Conservation (phyloP, 2,797 vertebrate species). For the Capromys pilorides region DNA sequence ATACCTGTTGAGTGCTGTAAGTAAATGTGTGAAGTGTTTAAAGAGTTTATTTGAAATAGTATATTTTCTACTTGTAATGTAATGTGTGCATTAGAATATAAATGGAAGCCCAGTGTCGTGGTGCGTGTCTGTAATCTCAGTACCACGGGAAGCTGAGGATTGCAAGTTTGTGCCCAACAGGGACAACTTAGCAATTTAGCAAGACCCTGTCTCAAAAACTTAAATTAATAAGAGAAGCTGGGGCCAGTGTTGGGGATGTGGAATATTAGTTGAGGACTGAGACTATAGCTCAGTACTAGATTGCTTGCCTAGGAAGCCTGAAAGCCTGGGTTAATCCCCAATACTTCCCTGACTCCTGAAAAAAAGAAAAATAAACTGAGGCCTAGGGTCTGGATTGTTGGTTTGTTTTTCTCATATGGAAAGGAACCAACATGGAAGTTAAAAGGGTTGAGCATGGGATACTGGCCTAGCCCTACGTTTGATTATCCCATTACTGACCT, state of each 20-base stretch:
- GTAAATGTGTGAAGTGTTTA: constrained; percentile 82
- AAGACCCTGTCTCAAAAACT: background rate
- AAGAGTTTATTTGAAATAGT: constrained; percentile 48
- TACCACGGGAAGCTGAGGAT: background rate
- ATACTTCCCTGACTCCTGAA: background rate
- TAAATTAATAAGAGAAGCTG: background rate
- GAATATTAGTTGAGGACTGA: background rate
- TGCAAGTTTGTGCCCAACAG: background rate
- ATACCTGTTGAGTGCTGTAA: constrained; percentile 99
- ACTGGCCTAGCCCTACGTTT: background rate
- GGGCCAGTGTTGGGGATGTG: background rate
- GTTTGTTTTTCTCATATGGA: constrained; percentile 24
- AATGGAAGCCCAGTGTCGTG: background rate
- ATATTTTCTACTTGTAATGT: constrained; percentile 55
- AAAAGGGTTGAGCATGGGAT: background rate
- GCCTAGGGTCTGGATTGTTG: background rate
- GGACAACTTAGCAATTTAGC: background rate
- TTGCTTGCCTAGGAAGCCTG: background rate
- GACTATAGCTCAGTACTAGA: background rate
- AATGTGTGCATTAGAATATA: constrained; percentile 49
- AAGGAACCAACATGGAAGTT: background rate
- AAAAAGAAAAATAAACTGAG: background rate
- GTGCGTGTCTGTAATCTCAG: background rate
- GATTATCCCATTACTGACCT: background rate
- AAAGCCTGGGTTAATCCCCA: background rate